These are phyloP conservation scores for Parazoanthus swiftii DNA, from an alignment of 92 coral and sea anemone genomes.

Conservation along the genomic window DNA sequence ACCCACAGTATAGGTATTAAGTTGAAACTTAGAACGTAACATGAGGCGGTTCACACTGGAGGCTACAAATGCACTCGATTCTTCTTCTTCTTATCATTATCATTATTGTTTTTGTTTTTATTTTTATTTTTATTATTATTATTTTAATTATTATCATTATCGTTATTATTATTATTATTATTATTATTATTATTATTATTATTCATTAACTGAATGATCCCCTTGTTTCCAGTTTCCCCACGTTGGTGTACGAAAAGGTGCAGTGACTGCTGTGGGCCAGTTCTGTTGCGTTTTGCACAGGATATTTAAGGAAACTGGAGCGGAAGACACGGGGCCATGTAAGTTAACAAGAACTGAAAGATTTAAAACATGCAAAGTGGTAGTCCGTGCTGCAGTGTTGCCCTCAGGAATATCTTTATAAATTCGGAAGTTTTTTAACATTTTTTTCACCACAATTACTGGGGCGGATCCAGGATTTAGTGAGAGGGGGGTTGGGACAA, in stretches of 20 bases:
- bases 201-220: no score
- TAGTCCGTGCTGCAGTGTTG: no score
- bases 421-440: no score
- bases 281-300: slow-evolving; percentile 76
- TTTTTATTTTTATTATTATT: no score
- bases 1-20: not conserved
- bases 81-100: no score
- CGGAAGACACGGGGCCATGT: slow-evolving; percentile 84
- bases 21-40: not conserved
- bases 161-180: not conserved
- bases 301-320: slow-evolving; percentile 64
- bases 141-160: not conserved
- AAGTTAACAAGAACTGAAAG: slow-evolving; percentile 32
- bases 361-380: not conserved
- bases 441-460: no score
- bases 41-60: not conserved
- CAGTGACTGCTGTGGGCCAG: slow-evolving; percentile 91
- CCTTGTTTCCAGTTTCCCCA: slow-evolving; percentile 79
- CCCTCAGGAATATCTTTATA: no score
- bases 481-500: no score
- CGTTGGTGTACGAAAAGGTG: slow-evolving; percentile 94
- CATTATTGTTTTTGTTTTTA: no score
- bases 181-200: not conserved
- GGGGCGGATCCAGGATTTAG: no score
- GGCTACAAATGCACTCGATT: no score